phyloP scores from a whole-genome alignment of 37 sponge, comb jelly and placozoan species.

The Haliclona indistincta region DNA sequence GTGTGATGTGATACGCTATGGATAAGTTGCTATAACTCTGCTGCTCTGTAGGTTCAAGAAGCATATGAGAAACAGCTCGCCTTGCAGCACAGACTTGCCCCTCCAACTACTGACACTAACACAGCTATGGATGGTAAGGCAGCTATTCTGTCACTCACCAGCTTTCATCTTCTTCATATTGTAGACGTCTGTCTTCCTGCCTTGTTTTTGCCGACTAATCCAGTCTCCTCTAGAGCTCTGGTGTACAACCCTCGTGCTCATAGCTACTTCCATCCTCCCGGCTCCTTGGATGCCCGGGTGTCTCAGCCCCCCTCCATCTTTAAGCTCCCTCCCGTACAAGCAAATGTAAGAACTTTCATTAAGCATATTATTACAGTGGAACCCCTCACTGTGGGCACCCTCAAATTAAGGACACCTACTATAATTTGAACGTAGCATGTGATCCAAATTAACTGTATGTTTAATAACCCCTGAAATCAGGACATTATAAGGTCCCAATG shows the following conservation, averaged over 20 bases:
- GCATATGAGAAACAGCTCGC: constrained; percentile 75
- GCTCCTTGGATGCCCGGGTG: constrained; percentile 45
- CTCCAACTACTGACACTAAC: constrained; percentile 11
- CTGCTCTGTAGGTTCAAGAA: constrained; percentile 55
- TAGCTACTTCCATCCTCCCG: constrained; percentile 84
- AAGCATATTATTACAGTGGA: no score
- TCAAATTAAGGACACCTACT: no score
- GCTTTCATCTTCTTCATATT: constrained; percentile 4
- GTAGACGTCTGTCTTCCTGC: constrained; percentile 81
- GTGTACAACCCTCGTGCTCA: constrained; percentile 82
- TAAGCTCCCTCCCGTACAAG: constrained; percentile 46
- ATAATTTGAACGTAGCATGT: no score
- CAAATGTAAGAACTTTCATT: no score
- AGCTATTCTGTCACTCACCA: neutral
- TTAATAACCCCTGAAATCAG: no score
- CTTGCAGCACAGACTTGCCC: constrained; percentile 61
- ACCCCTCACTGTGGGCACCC: no score
- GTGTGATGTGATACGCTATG: neutral
- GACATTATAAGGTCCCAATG: no score
- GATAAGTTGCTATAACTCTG: constrained; percentile 13
- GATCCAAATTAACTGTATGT: no score
- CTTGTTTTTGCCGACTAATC: constrained; percentile 77
- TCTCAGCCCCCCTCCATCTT: constrained; percentile 81
- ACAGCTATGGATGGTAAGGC: constrained; percentile 51
- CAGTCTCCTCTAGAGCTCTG: constrained; percentile 17